Percentiles rank a stretch among this genome's conserved stretches.
Evolutionary conservation across 2,797 vertebrate species (phyloP).

Genomic region (Gymnoscopelus microlampas): DNA sequence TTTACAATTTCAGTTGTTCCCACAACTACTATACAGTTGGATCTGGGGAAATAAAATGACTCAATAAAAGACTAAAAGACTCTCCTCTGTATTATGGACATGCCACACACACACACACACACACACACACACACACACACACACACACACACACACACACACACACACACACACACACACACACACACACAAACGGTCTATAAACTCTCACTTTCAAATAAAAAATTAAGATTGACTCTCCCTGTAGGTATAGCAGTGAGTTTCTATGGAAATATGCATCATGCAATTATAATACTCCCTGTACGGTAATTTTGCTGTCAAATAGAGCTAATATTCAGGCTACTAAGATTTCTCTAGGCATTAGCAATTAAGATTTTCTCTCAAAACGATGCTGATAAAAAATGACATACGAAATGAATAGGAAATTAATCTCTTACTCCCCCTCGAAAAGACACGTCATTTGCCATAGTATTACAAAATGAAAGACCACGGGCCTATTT

Average conservation of each 20-base stretch:
- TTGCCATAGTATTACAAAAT: constrained; percentile 37
- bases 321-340: constrained; percentile 18
- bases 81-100: background rate
- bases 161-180: too few species aligned
- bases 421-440: constrained; percentile 28
- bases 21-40: background rate
- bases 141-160: too few species aligned
- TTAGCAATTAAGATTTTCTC: constrained; percentile 30
- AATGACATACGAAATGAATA: constrained; percentile 39
- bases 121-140: too few species aligned
- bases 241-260: constrained; percentile 1
- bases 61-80: background rate
- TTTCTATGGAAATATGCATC: constrained; percentile 14
- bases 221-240: constrained; percentile 17
- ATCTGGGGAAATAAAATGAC: too few species aligned
- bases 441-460: constrained; percentile 19
- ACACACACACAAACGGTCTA: too few species aligned
- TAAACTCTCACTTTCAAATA: constrained; percentile 17
- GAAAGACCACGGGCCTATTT: constrained; percentile 41
- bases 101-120: too few species aligned
- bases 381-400: constrained; percentile 26
- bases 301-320: constrained; percentile 18
- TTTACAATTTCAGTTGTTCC: constrained; percentile 26
- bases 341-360: constrained; percentile 2
- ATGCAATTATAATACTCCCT: constrained; percentile 30